Evolutionary conservation across 2,113 vertebrate species (phyloP), one percentile per base, ranked within the genome.

Genomic region (Aspiorhynchus laticeps): DNA sequence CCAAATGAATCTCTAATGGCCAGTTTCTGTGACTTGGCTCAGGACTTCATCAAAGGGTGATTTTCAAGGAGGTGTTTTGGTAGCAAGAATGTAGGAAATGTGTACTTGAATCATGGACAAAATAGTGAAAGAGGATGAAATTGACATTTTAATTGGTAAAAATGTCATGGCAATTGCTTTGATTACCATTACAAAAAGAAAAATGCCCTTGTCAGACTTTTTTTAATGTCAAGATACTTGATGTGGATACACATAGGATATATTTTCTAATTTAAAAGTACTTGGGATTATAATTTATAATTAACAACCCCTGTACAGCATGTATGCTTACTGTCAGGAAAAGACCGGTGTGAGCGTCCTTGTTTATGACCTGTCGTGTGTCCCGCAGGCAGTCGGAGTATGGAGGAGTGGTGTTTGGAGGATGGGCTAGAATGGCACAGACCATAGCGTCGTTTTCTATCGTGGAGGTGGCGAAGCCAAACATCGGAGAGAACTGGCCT

Each of bases 361-460:
- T 7, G 17, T 78, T 33, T 2, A 19, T 36, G 78, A n/a, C 61
- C 3, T 15, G 36, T 4, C 7, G 19, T 59, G 56, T 81, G 24
- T 87, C 43, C 85, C 41, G 84, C 89, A 97, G 96, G 97, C 94
- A 96, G 4, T 97, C 96, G 0, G 97, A 97, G 89, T 99, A 99
- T 26, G 98, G 98, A 1, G 97, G 97, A 1, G 95, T 96, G 2
- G 97, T 99, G 41, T 99, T 99, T 65, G 98, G 98, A 24, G 98
- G 98, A 85, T 99, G 98, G 98, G 98, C 98, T 2, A 94, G 98
- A 85, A 99, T 99, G 98, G 98, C 98, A 7, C 98, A 99, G 87
- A 96, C 96, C 28, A 98, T 99, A 81, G 95, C 97, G 43, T 94
- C 97, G 46, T 99, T 99, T 88, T 97, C 98, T 2, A 98, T 99